phyloP scores from a whole-genome alignment of 2,797 vertebrate species.

The Hirundo rustica region DNA sequence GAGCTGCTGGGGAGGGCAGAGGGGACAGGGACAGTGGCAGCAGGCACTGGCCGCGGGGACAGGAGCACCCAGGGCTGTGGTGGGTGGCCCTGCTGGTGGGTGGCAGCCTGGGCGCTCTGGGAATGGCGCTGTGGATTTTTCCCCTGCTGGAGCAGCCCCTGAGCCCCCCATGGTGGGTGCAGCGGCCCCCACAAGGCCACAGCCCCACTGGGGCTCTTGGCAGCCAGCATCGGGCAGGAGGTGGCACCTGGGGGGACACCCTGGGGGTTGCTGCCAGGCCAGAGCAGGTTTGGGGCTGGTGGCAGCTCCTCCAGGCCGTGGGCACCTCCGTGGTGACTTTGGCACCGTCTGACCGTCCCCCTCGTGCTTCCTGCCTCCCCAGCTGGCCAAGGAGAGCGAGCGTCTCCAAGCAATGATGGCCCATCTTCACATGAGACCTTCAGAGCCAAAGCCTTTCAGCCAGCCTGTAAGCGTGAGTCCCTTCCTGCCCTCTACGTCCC shows the following conservation, averaged over 20 bases:
- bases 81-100: not conserved
- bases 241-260: not conserved
- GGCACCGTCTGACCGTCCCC: not conserved
- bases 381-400: slow-evolving; percentile 98
- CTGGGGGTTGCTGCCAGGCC: not conserved
- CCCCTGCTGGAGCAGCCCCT: not conserved
- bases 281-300: not conserved
- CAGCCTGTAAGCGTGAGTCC: slow-evolving; percentile 85
- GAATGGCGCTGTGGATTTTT: not conserved
- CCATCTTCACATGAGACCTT: slow-evolving; percentile 98
- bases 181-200: not conserved
- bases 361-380: slow-evolving; percentile 19
- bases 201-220: rapidly evolving
- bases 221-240: not conserved
- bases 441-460: slow-evolving; percentile 97
- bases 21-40: not conserved
- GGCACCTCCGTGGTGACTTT: not conserved
- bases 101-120: not conserved
- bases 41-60: rapidly evolving
- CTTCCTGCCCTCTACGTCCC: not conserved
- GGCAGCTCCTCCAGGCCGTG: not conserved
- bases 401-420: slow-evolving; percentile 99
- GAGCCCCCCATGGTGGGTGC: not conserved
- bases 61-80: rapidly evolving
- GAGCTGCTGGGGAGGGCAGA: not conserved